phyloP scores from a whole-genome alignment of 2,113 vertebrate genomes.

The Rattus norvegicus region DNA sequence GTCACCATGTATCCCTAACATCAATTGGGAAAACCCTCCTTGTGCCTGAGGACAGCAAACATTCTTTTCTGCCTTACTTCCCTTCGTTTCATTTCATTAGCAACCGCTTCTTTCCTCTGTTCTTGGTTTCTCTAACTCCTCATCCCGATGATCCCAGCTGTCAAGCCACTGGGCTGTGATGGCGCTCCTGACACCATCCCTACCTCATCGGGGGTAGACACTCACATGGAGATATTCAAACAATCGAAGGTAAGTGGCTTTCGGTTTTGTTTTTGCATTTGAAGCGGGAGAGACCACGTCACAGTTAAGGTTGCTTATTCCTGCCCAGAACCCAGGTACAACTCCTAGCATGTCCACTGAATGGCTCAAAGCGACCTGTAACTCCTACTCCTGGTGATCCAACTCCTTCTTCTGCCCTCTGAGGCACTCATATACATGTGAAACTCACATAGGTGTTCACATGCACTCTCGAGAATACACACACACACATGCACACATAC shows the following conservation, averaged over 20 bases:
- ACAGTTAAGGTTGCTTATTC: background rate
- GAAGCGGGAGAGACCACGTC: background rate
- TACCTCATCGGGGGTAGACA: background rate
- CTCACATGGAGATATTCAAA: background rate
- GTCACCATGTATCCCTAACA: accelerated
- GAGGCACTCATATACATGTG: too few relatives aligned
- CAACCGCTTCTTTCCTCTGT: background rate
- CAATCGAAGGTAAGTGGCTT: background rate
- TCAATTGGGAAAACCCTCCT: too few relatives aligned
- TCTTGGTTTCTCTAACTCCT: background rate
- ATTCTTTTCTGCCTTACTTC: background rate
- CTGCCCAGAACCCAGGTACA: background rate
- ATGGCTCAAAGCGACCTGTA: background rate
- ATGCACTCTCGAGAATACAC: background rate
- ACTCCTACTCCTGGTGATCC: background rate
- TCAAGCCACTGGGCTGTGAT: background rate
- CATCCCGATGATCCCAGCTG: background rate
- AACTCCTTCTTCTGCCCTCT: background rate
- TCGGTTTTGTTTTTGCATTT: background rate
- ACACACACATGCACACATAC: too few relatives aligned
- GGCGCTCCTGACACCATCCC: too few relatives aligned
- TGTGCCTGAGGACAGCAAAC: accelerated
- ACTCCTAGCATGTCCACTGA: background rate
- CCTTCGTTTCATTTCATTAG: background rate
- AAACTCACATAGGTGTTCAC: too few relatives aligned